Conservation (phyloP, 2,797 vertebrate species). For the Buphagus erythrorhynchus region DNA sequence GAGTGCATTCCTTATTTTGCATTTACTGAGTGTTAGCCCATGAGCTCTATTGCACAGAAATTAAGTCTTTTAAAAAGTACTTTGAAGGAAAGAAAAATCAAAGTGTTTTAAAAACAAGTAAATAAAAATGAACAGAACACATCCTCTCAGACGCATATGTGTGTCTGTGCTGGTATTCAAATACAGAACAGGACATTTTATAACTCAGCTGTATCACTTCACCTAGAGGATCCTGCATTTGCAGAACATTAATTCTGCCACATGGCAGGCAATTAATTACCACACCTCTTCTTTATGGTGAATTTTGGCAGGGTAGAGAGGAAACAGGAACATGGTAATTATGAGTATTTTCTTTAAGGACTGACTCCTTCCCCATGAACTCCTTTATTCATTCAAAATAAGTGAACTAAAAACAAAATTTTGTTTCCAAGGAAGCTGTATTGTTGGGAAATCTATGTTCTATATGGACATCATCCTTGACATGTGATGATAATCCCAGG, state of each 20-base stretch:
- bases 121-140: not conserved
- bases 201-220: not conserved
- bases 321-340: not conserved
- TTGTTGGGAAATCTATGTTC: not conserved
- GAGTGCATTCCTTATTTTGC: slow-evolving; percentile 10
- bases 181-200: not conserved
- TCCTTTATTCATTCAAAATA: not conserved
- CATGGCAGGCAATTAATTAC: not conserved
- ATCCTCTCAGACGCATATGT: rapidly evolving
- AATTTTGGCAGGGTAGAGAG: not conserved
- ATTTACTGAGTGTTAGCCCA: not conserved
- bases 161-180: not conserved
- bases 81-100: not conserved
- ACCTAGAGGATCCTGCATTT: not conserved
- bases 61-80: not conserved
- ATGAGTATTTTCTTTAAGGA: not conserved
- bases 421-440: not conserved
- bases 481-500: not conserved
- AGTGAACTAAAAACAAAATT: not conserved
- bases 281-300: not conserved
- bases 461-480: not conserved
- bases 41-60: not conserved
- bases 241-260: not conserved
- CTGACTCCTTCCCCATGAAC: not conserved
- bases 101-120: not conserved